Evolutionary conservation across 2,888 invertebrate genomes (phyloP).

Genomic region (Ecliptopera silaceata): DNA sequence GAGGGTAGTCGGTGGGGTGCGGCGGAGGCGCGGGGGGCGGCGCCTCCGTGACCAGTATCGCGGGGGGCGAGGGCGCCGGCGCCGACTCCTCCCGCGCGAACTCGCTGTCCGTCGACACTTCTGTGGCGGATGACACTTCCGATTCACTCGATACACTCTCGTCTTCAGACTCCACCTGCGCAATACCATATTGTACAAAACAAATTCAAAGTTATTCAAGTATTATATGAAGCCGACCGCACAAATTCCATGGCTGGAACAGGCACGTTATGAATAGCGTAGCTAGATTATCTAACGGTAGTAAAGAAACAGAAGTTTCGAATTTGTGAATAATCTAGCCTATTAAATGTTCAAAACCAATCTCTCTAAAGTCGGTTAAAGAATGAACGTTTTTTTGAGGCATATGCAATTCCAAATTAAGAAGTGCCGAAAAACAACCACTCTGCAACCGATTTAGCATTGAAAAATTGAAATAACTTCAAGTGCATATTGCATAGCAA

Average conservation of each 20-base stretch:
- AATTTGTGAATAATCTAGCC: too few species aligned
- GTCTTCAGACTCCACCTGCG: conserved; percentile 77
- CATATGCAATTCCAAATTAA: too few species aligned
- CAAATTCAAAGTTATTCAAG: not conserved
- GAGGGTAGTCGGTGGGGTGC: conserved; percentile 85
- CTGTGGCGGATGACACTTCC: conserved; percentile 93
- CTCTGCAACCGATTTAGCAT: not conserved
- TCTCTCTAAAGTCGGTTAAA: too few species aligned
- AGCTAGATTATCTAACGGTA: too few species aligned
- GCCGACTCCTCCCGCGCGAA: conserved; percentile 93
- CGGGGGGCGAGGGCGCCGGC: conserved; percentile 86
- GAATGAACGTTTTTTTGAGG: too few species aligned
- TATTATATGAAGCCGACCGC: not conserved
- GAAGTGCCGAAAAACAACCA: too few species aligned
- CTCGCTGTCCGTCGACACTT: conserved; percentile 96
- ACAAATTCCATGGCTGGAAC: not conserved
- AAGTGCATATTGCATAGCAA: conserved; percentile 10
- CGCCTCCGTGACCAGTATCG: conserved; percentile 89
- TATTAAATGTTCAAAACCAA: too few species aligned
- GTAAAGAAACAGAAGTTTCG: too few species aligned
- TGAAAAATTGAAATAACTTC: not conserved
- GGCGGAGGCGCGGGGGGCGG: conserved; percentile 89
- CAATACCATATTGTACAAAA: conserved; percentile 9
- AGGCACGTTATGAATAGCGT: too few species aligned
- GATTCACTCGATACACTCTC: conserved; percentile 85